Conservation (phyloP, 2,797 vertebrate species). For the Macropodus opercularis region DNA sequence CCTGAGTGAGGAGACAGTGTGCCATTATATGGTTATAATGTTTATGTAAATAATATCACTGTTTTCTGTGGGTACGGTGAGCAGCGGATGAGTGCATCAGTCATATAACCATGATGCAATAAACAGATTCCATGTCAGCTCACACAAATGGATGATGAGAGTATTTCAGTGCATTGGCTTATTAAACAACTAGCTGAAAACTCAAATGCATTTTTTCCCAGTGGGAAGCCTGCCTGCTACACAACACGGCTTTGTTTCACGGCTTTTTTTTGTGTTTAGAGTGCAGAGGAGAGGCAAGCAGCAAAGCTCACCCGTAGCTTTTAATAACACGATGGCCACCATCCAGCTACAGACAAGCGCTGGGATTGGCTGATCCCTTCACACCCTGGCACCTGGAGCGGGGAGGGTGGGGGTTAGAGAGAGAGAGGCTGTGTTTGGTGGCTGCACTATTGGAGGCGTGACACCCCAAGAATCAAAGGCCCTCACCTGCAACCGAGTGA, state of each 20-base stretch:
- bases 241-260: slow-evolving; percentile 55
- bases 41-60: slow-evolving; percentile 76
- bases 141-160: slow-evolving; percentile 36
- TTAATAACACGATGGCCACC: slow-evolving; percentile 93
- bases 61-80: slow-evolving; percentile 64
- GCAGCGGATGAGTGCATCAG: slow-evolving; percentile 63
- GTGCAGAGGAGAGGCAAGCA: slow-evolving; percentile 81
- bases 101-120: slow-evolving; percentile 53
- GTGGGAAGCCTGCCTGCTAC: slow-evolving; percentile 41
- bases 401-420: slow-evolving; percentile 63
- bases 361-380: slow-evolving; percentile 85
- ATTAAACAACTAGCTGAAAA: slow-evolving; percentile 52
- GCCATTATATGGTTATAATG: slow-evolving; percentile 68
- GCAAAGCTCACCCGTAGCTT: slow-evolving; percentile 90
- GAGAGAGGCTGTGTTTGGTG: slow-evolving; percentile 66
- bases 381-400: slow-evolving; percentile 90
- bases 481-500: slow-evolving; percentile 89
- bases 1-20: slow-evolving; percentile 66
- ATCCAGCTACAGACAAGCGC: slow-evolving; percentile 88
- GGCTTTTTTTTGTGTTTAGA: slow-evolving; percentile 67
- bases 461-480: slow-evolving; percentile 87
- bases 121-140: slow-evolving; percentile 66
- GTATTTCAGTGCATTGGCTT: slow-evolving; percentile 41
- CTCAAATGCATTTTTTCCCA: slow-evolving; percentile 42
- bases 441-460: slow-evolving; percentile 77